Percentiles rank a stretch among this genome's conserved stretches.
These are phyloP conservation scores for Ammospiza nelsoni DNA, from an alignment of 2,113 vertebrate species.

Conservation along the genomic window DNA sequence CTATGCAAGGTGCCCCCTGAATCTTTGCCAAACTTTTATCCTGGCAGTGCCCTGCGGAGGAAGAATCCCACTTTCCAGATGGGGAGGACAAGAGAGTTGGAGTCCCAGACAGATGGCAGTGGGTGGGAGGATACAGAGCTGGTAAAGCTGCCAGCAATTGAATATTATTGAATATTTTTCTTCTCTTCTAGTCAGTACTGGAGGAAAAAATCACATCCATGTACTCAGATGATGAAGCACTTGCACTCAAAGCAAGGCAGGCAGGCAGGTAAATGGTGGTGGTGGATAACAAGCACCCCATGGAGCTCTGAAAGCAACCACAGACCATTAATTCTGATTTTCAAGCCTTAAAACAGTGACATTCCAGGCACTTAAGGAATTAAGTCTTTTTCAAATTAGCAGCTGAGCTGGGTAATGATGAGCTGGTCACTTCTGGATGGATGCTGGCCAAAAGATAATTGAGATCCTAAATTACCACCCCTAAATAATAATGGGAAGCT, in stretches of 20 bases:
- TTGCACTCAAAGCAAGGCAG: background rate
- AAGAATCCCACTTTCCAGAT: slow-evolving; percentile 52
- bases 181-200: slow-evolving; percentile 4
- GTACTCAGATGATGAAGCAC: background rate
- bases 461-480: background rate
- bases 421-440: background rate
- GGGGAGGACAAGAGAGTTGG: slow-evolving; percentile 48
- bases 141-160: slow-evolving; percentile 21
- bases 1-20: background rate
- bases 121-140: slow-evolving; percentile 35
- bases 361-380: background rate
- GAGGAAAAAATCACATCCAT: slow-evolving; percentile 34
- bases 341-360: background rate
- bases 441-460: background rate
- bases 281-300: background rate
- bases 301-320: background rate
- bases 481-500: background rate
- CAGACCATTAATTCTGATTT: background rate
- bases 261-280: background rate
- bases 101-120: slow-evolving; percentile 60
- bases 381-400: background rate
- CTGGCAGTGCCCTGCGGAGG: slow-evolving; percentile 48
- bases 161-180: slow-evolving; percentile 33
- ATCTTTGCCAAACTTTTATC: slow-evolving; percentile 21
- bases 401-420: background rate